Conservation (phyloP, 1,140 invertebrate genomes). For the Elysia chlorotica region DNA sequence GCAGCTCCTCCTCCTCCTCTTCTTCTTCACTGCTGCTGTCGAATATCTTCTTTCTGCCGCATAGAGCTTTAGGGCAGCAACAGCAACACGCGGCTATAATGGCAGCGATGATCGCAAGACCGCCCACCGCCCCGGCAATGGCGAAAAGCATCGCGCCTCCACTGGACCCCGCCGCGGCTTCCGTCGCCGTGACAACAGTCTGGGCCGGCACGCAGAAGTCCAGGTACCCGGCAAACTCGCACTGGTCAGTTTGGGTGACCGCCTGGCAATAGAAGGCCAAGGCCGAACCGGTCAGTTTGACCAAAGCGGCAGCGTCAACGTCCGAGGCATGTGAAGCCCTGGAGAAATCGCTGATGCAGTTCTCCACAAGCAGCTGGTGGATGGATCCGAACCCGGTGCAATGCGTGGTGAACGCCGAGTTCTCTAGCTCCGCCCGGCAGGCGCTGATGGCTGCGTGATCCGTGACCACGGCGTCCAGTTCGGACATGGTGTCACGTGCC, state of each 20-base stretch:
- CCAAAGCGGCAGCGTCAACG: not conserved
- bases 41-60: not conserved
- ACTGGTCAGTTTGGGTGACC: not conserved
- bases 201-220: not conserved
- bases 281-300: not conserved
- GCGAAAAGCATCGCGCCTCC: too few relatives aligned
- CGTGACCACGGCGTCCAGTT: not conserved
- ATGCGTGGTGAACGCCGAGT: not conserved
- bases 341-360: not conserved
- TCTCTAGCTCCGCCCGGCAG: not conserved
- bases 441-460: not conserved
- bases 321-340: too few relatives aligned
- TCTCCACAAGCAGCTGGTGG: not conserved
- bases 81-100: not conserved
- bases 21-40: not conserved
- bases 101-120: not conserved
- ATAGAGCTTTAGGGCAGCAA: not conserved
- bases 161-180: not conserved
- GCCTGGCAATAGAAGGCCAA: constrained; percentile 1
- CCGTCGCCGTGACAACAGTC: too few relatives aligned
- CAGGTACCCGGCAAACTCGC: not conserved
- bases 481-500: not conserved
- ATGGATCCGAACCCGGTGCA: not conserved
- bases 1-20: not conserved
- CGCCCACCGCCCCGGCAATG: not conserved